A percentile compares a stretch with the other conserved stretches of the same genome.
Conservation (phyloP, 2,797 vertebrate genomes). For the Loriculus beryllinus region DNA sequence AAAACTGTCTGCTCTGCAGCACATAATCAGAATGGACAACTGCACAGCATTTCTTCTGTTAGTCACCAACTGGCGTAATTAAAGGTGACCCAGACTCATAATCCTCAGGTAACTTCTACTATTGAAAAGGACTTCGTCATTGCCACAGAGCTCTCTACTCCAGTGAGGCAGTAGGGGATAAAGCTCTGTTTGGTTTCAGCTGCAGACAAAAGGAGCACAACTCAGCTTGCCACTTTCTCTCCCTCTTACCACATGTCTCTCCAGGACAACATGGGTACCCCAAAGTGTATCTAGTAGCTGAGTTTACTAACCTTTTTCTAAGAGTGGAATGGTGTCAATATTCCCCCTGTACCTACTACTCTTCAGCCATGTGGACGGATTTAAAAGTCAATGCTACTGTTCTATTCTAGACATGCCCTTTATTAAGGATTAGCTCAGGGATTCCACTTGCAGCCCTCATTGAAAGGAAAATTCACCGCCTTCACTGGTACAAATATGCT, state of each 20-base stretch:
- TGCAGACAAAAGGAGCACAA: background rate
- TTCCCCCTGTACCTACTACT: background rate
- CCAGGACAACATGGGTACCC: background rate
- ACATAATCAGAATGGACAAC: background rate
- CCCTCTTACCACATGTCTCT: background rate
- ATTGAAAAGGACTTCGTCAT: background rate
- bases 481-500: background rate
- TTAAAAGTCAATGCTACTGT: background rate
- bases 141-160: background rate
- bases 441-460: background rate
- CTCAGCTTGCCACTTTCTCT: background rate
- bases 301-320: background rate
- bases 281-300: fast-evolving
- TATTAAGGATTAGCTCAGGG: background rate
- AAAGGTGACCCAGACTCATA: background rate
- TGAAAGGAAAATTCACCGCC: background rate
- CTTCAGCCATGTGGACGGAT: background rate
- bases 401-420: background rate
- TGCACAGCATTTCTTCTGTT: background rate
- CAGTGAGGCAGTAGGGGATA: background rate
- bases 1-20: background rate
- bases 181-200: background rate
- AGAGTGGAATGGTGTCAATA: background rate
- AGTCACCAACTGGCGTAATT: background rate
- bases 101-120: background rate